phyloP scores from a whole-genome alignment of 2,888 invertebrate species.

The Tridacna gigas region DNA sequence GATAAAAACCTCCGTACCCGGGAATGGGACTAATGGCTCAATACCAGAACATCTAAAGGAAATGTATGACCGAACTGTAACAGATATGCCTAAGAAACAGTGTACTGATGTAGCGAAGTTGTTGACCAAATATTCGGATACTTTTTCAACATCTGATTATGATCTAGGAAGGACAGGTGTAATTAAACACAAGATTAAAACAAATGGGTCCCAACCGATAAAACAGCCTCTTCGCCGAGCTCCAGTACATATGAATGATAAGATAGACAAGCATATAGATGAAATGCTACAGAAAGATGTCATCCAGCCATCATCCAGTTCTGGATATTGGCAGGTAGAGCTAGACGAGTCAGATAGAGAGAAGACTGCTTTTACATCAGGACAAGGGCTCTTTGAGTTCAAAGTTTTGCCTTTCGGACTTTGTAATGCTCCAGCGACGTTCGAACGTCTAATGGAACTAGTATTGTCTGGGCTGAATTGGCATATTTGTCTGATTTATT shows the following conservation, averaged over 20 bases:
- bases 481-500: not conserved
- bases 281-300: constrained; percentile 23
- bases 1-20: not conserved
- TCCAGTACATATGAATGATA: constrained; percentile 29
- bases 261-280: constrained; percentile 18
- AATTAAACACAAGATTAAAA: constrained; percentile 12
- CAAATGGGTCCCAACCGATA: constrained; percentile 14
- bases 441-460: not conserved
- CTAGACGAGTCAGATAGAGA: constrained; percentile 38
- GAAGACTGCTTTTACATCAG: constrained; percentile 61
- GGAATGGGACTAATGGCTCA: not conserved
- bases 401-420: constrained; percentile 61
- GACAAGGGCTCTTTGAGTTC: no score
- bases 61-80: not conserved
- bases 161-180: constrained; percentile 26
- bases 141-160: constrained; percentile 14
- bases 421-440: no score
- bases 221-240: constrained; percentile 35
- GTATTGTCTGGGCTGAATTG: constrained; percentile 24
- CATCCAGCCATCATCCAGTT: constrained; percentile 46
- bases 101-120: not conserved
- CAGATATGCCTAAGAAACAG: not conserved
- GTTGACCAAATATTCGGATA: constrained; percentile 10
- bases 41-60: constrained; percentile 10
- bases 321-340: no score